Base-by-base conservation (phyloP, 2,797 vertebrate species). In the Tapirus indicus region DNA sequence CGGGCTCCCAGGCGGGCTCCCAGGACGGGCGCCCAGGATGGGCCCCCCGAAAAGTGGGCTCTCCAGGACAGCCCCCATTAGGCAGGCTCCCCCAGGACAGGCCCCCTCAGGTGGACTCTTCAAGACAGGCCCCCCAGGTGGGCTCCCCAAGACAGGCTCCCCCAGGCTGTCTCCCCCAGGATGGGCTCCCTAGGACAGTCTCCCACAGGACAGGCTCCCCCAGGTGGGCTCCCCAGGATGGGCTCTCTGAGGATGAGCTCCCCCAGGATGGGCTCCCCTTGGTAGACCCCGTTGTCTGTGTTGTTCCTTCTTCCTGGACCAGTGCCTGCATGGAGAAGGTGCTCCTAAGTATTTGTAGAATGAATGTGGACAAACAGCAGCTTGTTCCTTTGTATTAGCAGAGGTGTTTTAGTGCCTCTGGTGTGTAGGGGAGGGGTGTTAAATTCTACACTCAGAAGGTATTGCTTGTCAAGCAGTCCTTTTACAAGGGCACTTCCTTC, bases 91-190 rank as follows among this genome's bases (percentile, higher is more conserved):
- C 35, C 56, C 9, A 54, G 58, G 58, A 17, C 2, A 0, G 35
- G 14, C 25, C 3, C 25, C 52, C n/a, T 25, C 13, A 27, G 41
- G 41, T 1, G 8, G 23, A 32, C 9, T 4, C 25, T 17, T 49
- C 10, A 87, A 47, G 62, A 23, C 1, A 0, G 29, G 12, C 29
- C 47, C 47, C 9, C 47, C 47, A 16, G 13, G 13, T 2, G 14
- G 71, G 41, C 2, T 4, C 18, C 17, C 1, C 6, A 20, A 18
- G 60, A 23, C 6, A 7, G 38, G 11, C 3, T n/a, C 5, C 32
- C 44, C 25, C 44, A 54, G 32, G 20, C 35, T 1, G 66, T 9
- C 6, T 0, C 11, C n/a, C n/a, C 74, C 49, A 35, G 75, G n/a
- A 78, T 14, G 5, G 74, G 49, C 12, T 10, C 38, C 13, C 79